Conservation (phyloP, 2,113 vertebrate species). For the Regulus satrapa region DNA sequence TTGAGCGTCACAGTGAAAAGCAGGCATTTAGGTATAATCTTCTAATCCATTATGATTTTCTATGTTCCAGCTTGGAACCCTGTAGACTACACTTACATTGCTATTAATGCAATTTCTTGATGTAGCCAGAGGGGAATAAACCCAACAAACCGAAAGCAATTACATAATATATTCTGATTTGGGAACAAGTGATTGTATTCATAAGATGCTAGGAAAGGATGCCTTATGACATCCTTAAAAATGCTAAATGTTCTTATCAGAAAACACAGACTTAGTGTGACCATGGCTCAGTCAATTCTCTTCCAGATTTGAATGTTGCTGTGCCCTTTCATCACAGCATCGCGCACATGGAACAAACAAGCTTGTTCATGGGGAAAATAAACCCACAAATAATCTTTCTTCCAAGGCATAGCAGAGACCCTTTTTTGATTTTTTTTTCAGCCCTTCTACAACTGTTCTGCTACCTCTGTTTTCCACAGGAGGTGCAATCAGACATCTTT, state of each 20-base stretch:
- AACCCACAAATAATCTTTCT: not conserved
- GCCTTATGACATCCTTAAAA: not conserved
- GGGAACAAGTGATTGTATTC: not conserved
- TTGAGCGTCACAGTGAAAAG: not conserved
- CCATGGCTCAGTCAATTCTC: not conserved
- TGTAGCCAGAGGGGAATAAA: not conserved
- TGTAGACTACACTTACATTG: not conserved
- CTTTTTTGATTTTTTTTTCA: not conserved
- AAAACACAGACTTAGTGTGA: not conserved
- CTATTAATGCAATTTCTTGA: not conserved
- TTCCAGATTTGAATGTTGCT: not conserved
- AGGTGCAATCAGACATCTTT: not conserved
- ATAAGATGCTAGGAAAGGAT: not conserved
- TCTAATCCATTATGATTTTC: not conserved
- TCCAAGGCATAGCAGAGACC: not conserved
- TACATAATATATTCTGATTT: not conserved
- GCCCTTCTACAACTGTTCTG: not conserved
- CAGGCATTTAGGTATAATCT: not conserved
- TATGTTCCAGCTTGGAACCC: not conserved
- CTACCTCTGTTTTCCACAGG: not conserved
- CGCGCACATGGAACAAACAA: not conserved
- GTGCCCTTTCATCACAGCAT: not conserved
- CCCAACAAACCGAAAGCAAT: not conserved
- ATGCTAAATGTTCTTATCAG: fast-evolving
- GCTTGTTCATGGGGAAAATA: not conserved